Evolutionary conservation across 2,113 vertebrate species (phyloP), one percentile per base, ranked within the genome.

Genomic region (Corythornis vintsioides): DNA sequence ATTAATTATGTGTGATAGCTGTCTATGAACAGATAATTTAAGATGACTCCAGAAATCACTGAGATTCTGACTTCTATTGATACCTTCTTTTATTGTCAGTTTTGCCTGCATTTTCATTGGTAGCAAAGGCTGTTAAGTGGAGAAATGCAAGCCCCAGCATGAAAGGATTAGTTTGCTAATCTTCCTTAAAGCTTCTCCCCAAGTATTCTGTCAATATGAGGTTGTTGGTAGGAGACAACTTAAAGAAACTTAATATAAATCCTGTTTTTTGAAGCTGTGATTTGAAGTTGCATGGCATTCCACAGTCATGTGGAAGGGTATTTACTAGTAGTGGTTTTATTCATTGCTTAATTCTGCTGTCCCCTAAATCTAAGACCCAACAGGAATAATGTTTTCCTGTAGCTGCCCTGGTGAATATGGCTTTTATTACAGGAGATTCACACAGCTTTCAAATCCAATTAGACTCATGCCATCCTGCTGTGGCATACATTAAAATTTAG

Each of bases 141-240:
- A 95, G 82, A 97, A 97, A 94, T 83, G 82, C 65, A 96, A 45
- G 90, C 96, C 88, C 71, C 69, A 83, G 90, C 86, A 91, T 71
- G 88, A 92, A 91, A 92, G 83, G 91, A 95, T 97, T 95, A 96
- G 93, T 96, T 93, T 86, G 67, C 72, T 96, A 96, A 97, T 95
- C 96, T 96, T 82, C 67, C 78, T 95, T 93, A 90, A 95, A 92
- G 78, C 93, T 84, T 91, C 48, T 50, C 83, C 74, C 28, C 3
- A 73, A 89, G 89, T 88, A 93, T 89, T 86, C 78, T 93, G 67
- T 91, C 83, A 88, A 53, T 92, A 81, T 70, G 69, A 91, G 56
- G 65, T 80, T 88, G 90, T 75, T 89, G 76, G 64, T 87, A 89
- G 77, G 71, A 94, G 70, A 72, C 77, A 94, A 92, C 61, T 89